phyloP scores from a whole-genome alignment of 1,140 invertebrate species.

The Melipona quadrifasciata region DNA sequence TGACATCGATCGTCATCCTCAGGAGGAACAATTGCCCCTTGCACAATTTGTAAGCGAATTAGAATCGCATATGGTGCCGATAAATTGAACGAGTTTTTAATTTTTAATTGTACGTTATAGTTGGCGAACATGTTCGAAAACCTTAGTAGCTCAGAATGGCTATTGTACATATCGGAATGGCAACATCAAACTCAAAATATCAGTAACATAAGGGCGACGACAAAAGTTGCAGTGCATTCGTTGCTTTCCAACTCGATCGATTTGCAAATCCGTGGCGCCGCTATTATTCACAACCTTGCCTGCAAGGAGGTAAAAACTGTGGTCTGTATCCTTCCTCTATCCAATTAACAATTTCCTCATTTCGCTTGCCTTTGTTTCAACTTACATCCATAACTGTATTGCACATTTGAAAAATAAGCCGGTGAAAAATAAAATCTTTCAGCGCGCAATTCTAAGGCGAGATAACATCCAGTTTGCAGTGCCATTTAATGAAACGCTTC shows the following conservation, averaged over 20 bases:
- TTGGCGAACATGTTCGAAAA: constrained; percentile 96
- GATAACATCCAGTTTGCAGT: constrained; percentile 11
- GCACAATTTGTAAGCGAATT: constrained; percentile 88
- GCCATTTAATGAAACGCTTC: constrained; percentile 43
- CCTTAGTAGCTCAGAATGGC: constrained; percentile 94
- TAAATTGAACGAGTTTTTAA: constrained; percentile 10
- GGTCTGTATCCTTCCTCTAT: constrained; percentile 89
- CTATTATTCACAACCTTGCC: constrained; percentile 94
- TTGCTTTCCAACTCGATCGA: constrained; percentile 88
- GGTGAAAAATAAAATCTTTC: too few relatives aligned
- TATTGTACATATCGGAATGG: constrained; percentile 97
- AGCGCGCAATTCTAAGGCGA: neutral
- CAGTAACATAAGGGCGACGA: constrained; percentile 95
- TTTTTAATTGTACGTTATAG: constrained; percentile 79
- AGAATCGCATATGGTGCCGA: too few relatives aligned
- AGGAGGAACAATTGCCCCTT: constrained; percentile 89
- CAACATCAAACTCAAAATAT: constrained; percentile 87
- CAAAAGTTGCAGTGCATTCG: constrained; percentile 94
- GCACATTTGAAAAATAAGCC: neutral
- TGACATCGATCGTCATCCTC: constrained; percentile 89
- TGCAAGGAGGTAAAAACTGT: constrained; percentile 98
- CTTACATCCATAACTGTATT: neutral
- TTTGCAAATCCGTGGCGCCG: constrained; percentile 90
- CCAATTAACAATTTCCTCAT: constrained; percentile 51
- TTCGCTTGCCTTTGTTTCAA: constrained; percentile 37